phyloP scores from a whole-genome alignment of 2,888 invertebrate genomes.

The Allygus modestus region DNA sequence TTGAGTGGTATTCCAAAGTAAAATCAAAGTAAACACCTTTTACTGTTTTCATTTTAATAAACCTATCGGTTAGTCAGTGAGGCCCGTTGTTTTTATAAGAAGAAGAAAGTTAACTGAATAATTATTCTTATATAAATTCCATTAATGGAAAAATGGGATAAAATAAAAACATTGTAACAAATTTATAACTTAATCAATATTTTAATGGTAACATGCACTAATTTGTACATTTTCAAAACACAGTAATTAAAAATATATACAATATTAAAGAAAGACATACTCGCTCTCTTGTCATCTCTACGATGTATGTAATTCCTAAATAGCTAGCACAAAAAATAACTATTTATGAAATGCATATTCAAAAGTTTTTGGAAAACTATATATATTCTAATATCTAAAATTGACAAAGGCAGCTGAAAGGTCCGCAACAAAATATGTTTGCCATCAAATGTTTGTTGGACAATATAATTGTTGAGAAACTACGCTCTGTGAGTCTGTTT shows the following conservation, averaged over 20 bases:
- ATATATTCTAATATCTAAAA: not conserved
- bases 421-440: not conserved
- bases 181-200: not conserved
- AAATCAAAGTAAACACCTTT: too few relatives aligned
- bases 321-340: not conserved
- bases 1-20: too few relatives aligned
- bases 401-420: constrained; percentile 19
- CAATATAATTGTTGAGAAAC: too few relatives aligned
- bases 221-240: constrained; percentile 36
- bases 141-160: not conserved
- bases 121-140: too few relatives aligned
- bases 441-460: too few relatives aligned
- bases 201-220: constrained; percentile 46
- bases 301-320: not conserved
- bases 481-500: too few relatives aligned
- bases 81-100: too few relatives aligned
- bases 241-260: constrained; percentile 27
- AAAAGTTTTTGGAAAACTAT: not conserved
- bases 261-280: not conserved
- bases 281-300: not conserved
- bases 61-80: too few relatives aligned
- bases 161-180: not conserved
- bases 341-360: not conserved
- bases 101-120: too few relatives aligned
- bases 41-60: too few relatives aligned